A percentile compares a stretch with the other conserved stretches of the same genome.
Conservation (phyloP, 1,140 invertebrate genomes). For the Pomacea maculata region DNA sequence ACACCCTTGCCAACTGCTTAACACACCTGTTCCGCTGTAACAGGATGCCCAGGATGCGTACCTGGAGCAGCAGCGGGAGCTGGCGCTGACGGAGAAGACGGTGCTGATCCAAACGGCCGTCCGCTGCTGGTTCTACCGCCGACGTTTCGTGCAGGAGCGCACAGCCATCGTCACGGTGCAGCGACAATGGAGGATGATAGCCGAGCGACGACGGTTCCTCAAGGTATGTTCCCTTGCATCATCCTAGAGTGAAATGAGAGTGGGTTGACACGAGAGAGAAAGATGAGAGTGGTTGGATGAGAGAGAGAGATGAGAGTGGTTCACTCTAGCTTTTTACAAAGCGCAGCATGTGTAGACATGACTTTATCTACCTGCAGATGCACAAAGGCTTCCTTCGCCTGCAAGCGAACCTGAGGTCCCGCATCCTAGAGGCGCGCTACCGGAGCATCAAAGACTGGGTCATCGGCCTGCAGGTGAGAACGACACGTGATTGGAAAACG, state of each 20-base stretch:
- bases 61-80: constrained; percentile 94
- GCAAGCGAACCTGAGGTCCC: constrained; percentile 92
- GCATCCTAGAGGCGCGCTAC: constrained; percentile 92
- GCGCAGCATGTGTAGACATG: background rate
- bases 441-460: constrained; percentile 90
- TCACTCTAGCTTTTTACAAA: too few relatives aligned
- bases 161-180: constrained; percentile 85
- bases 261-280: too few relatives aligned
- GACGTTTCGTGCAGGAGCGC: constrained; percentile 72
- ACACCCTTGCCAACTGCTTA: background rate
- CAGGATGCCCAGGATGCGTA: constrained; percentile 95
- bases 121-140: constrained; percentile 91
- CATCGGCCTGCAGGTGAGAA: constrained; percentile 76
- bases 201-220: constrained; percentile 83
- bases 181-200: constrained; percentile 88
- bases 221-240: constrained; percentile 30
- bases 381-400: constrained; percentile 90
- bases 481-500: too few relatives aligned
- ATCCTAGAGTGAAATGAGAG: too few relatives aligned
- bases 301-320: too few relatives aligned
- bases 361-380: constrained; percentile 71
- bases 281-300: too few relatives aligned
- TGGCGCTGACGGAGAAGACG: constrained; percentile 93
- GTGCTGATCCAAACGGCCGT: constrained; percentile 93
- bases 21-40: constrained; percentile 4